phyloP scores from a whole-genome alignment of 2,113 vertebrate genomes.

The Phalacrocorax carbo region DNA sequence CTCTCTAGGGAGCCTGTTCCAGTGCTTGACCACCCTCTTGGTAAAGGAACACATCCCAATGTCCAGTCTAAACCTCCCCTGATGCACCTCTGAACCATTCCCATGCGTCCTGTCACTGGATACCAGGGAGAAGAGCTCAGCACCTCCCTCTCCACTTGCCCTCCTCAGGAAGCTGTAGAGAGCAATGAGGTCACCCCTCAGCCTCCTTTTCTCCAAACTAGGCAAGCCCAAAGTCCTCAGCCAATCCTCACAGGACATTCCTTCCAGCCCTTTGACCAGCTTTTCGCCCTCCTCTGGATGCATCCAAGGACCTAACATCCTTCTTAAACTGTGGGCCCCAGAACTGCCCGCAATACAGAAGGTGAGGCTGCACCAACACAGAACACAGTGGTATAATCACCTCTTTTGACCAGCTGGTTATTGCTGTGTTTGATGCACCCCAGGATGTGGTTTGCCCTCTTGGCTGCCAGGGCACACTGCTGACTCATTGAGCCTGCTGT shows the following conservation, averaged over 20 bases:
- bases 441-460: neutral
- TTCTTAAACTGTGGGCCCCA: neutral
- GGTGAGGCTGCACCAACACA: neutral
- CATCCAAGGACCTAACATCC: neutral
- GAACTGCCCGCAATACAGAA: neutral
- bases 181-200: neutral
- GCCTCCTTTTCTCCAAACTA: neutral
- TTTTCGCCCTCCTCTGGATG: neutral
- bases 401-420: neutral
- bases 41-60: neutral
- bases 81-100: neutral
- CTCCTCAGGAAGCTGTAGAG: neutral
- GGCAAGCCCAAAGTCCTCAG: neutral
- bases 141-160: neutral
- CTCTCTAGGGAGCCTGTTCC: neutral
- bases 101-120: neutral
- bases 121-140: neutral
- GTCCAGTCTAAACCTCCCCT: neutral
- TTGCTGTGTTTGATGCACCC: neutral
- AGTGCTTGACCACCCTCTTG: neutral
- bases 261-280: neutral
- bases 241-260: neutral
- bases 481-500: neutral
- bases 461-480: neutral
- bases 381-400: neutral